Percentiles rank a stretch among this genome's conserved stretches.
These are phyloP conservation scores for Holacanthus passer DNA, from an alignment of 2,113 vertebrate genomes.

Conservation along the genomic window DNA sequence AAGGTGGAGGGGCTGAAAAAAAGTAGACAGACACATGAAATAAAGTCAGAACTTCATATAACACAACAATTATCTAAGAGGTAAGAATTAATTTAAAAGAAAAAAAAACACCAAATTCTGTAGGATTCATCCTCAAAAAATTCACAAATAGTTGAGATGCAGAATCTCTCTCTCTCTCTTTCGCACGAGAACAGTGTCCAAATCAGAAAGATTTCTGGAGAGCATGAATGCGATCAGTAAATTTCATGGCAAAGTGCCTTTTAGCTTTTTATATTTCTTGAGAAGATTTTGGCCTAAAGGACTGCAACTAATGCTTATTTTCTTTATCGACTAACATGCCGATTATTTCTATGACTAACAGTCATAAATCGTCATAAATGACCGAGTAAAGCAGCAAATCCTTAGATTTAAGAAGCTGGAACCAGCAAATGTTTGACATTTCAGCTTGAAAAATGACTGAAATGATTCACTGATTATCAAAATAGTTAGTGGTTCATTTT, in stretches of 20 bases:
- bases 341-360: too few relatives aligned
- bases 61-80: accelerated
- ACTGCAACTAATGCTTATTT: too few relatives aligned
- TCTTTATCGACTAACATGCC: too few relatives aligned
- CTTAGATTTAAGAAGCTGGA: too few relatives aligned
- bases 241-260: background rate
- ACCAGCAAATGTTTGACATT: too few relatives aligned
- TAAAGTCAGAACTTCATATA: background rate
- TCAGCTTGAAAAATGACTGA: too few relatives aligned
- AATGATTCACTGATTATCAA: too few relatives aligned
- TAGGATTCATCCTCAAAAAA: background rate
- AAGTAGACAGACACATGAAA: background rate
- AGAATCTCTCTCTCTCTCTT: too few relatives aligned
- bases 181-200: background rate
- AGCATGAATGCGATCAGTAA: background rate
- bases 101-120: background rate
- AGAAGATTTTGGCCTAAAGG: background rate
- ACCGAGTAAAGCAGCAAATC: too few relatives aligned
- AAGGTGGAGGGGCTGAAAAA: constrained; percentile 85
- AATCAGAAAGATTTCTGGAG: background rate
- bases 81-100: background rate
- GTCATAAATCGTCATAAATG: too few relatives aligned
- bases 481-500: too few relatives aligned
- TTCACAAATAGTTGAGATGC: background rate
- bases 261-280: background rate